Base-by-base conservation (phyloP, 2,888 invertebrate genomes). In the Cerceris ruficornis region DNA sequence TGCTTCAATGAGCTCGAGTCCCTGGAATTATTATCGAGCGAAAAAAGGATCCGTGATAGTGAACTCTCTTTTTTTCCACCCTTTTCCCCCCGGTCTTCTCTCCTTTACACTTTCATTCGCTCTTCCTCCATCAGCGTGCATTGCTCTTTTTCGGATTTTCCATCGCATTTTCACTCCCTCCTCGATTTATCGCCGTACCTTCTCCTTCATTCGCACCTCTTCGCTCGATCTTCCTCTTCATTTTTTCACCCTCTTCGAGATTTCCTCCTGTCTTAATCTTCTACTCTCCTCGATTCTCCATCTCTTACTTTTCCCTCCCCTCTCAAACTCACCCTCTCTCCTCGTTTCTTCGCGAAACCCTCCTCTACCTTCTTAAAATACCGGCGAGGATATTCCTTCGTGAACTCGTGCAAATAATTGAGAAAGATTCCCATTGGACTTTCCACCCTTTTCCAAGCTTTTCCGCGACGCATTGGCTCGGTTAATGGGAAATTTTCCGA, bases 321-420 rank as follows among this genome's bases (percentile, higher is more conserved):
- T 39, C 13, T 17, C 46, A 5, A 6, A 13, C n/a, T 11, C 9
- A 46, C 14, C 17, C 54, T 28, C 43, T 57, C 15, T 55, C 59
- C 41, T 13, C 39, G 17, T 15, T 59, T 57, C n/a, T 54, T 57
- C n/a, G 5, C 15, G 7, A 13, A 7, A n/a, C 41, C 43, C 42
- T 77, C 65, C 64, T 58, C 50, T 59, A 69, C 60, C 67, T 67
- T 77, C 74, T 72, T 59, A 77, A 74, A 74, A 83, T 77, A 84
- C 71, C 81, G 52, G 70, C 46, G 50, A 62, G 69, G 66, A 75
- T 75, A 77, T 78, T 82, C 74, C 62, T 59, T 52, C 65, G 76
- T 71, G 78, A 76, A 81, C 78, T 75, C 84, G 78, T 74, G 83
- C 83, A 74, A 81, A 78, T 83, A 84, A 84, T 83, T 84, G 84